phyloP scores from a whole-genome alignment of 2,113 vertebrate species.

The Microcebus jonahi region DNA sequence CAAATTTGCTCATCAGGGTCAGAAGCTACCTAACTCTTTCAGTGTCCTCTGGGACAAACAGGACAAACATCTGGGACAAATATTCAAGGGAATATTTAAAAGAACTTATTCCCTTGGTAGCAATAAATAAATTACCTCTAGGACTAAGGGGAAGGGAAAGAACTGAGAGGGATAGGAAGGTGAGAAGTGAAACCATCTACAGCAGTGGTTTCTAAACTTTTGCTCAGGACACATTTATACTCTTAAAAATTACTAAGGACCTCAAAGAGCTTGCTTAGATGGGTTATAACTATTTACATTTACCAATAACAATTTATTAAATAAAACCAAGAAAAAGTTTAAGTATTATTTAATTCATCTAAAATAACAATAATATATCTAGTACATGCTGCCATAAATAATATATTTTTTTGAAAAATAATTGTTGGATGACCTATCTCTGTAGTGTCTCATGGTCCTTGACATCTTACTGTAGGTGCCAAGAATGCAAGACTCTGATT shows the following conservation, averaged over 20 bases:
- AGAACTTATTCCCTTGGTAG: not conserved
- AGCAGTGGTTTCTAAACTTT: not conserved
- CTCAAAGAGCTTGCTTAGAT: not conserved
- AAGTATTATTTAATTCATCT: slow-evolving; percentile 18
- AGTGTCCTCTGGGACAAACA: not conserved
- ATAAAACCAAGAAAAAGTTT: not conserved
- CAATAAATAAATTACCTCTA: not conserved
- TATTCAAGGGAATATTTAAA: not conserved
- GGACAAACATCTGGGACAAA: not conserved
- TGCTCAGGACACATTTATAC: not conserved
- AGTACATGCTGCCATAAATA: not conserved
- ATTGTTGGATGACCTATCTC: not conserved
- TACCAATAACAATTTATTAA: not conserved
- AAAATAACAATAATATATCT: not conserved
- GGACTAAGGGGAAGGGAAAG: not conserved
- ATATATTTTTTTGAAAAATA: slow-evolving; percentile 40
- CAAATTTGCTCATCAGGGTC: not conserved
- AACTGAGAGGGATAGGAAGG: not conserved
- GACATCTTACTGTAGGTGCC: not conserved
- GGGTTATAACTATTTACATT: not conserved
- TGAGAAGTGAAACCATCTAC: not conserved
- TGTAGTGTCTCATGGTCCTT: not conserved
- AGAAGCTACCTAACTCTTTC: not conserved
- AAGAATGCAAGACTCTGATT: not conserved
- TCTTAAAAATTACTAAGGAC: not conserved